Base-by-base conservation (phyloP, 2,888 invertebrate genomes). In the Drosophila melanosoma region DNA sequence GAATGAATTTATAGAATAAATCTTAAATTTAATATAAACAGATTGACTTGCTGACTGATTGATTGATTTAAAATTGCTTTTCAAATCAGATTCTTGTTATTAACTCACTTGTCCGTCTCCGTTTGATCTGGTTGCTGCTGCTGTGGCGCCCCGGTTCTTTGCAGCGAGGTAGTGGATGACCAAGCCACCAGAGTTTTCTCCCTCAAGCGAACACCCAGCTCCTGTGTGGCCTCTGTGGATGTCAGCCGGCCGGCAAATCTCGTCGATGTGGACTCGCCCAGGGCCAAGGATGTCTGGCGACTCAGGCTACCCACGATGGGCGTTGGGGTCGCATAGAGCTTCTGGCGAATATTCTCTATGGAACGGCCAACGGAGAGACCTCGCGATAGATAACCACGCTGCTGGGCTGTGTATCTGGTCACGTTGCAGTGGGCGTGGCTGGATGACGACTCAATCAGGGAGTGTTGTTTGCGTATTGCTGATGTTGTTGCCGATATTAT, bases 301-400 rank as follows among this genome's bases (percentile, higher is more conserved):
- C 72, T 61, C n/a, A 76, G 59, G 3, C 74, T 66, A 15, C 70
- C 57, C 12, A n/a, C 64, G 1, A 48, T 42, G 35, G 71, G 62
- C 0, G 38, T 29, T n/a, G 56, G 56, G 0, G 56, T 29, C 0
- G 83, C 74, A 60, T 89, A 87, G 2, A 87, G 69, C 63, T 82
- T 89, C 73, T 82, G 89, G 57, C 90, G 89, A 33, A 82, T 83
- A 49, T 74, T 90, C 69, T 91, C 91, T 33, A 89, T 84, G 68
- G 91, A 90, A 15, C 91, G 85, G 35, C 87, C 91, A 5, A 91
- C 87, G 32, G 91, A 91, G 35, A 91, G 81, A 6, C 91, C 91
- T 7, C 91, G 81, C 15, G 89, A 81, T 23, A 91, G 69, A 42
- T 85, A 89, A 7, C 82, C 72, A 12, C 91, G 82, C 36, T 84